Evolutionary conservation across 2,888 invertebrate species (phyloP).

Genomic region (Mythimna lalbum): DNA sequence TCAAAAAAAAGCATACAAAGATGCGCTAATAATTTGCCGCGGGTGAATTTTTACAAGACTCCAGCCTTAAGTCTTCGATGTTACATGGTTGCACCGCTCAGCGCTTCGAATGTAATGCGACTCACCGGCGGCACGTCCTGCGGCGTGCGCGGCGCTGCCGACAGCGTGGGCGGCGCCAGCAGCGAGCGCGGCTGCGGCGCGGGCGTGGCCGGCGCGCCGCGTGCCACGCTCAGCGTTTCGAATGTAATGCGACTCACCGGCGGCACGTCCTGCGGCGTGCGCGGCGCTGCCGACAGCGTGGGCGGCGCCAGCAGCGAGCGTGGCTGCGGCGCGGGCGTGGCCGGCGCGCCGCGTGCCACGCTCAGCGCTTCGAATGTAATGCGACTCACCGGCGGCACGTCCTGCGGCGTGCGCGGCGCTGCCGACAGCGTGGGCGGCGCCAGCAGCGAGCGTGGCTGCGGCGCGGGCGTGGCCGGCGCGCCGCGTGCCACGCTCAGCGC

Average conservation of each 20-base stretch:
- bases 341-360: too few relatives aligned
- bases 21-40: too few relatives aligned
- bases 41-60: too few relatives aligned
- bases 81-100: too few relatives aligned
- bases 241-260: constrained; percentile 90
- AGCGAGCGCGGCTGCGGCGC: constrained; percentile 76
- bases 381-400: constrained; percentile 91
- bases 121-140: too few relatives aligned
- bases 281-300: constrained; percentile 86
- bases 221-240: too few relatives aligned
- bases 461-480: constrained; percentile 67
- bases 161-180: constrained; percentile 81
- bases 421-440: constrained; percentile 79
- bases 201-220: constrained; percentile 24
- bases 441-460: constrained; percentile 76
- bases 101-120: constrained; percentile 77
- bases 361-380: neutral
- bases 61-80: too few relatives aligned
- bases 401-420: constrained; percentile 93
- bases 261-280: constrained; percentile 93
- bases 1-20: too few relatives aligned
- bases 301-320: constrained; percentile 84
- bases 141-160: constrained; percentile 91
- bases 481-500: constrained; percentile 66
- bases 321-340: constrained; percentile 69